Evolutionary conservation across 1,140 invertebrate genomes (phyloP), one percentile per base, ranked within the genome.

Genomic region (Drosophila asahinai): DNA sequence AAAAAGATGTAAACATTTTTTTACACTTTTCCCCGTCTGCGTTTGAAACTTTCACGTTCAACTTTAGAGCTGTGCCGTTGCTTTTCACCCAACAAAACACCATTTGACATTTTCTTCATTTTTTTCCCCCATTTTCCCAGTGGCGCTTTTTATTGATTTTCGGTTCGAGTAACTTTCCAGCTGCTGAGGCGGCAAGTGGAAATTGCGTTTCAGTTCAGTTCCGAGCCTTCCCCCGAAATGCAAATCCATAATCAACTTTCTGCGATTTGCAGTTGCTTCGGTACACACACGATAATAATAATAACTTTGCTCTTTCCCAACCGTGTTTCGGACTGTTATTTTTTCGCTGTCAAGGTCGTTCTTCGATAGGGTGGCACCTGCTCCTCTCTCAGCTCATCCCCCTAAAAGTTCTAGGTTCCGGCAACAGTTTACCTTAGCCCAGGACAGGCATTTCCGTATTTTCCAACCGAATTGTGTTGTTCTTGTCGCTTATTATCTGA

Each of bases 271-370:
- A 62, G 48, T 68, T 83, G 74, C 49, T 68, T 83, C 58, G 49
- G 22, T 33, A 38, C 19, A n/a, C 62, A 63, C 55, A 58, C 67
- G 70, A 71, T 76, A 72, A 77, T 55, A 76, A 76, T 45, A 76
- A 77, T 67, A 55, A 55, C 33, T 77, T 76, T 42, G 9, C 40
- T 73, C 75, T 54, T 76, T 38, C 8, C 33, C 54, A 58, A 33
- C 40, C 40, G 63, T 73, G 43, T 64, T 72, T 48, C 43, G 40
- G 66, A 36, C 22, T 71, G 78, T 86, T 82, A 64, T 77, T 58
- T 63, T 78, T 89, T 81, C 72, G 81, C 84, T 76, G 84, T 79
- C 84, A 89, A 89, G 84, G 84, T 89, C 84, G 81, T 89, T 89
- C 68, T 68, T 77, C 36, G 67, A 43, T 66, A 43, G 68, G 65